Evolutionary conservation across 2,113 vertebrate genomes (phyloP).

Genomic region (Myxocyprinus asiaticus): DNA sequence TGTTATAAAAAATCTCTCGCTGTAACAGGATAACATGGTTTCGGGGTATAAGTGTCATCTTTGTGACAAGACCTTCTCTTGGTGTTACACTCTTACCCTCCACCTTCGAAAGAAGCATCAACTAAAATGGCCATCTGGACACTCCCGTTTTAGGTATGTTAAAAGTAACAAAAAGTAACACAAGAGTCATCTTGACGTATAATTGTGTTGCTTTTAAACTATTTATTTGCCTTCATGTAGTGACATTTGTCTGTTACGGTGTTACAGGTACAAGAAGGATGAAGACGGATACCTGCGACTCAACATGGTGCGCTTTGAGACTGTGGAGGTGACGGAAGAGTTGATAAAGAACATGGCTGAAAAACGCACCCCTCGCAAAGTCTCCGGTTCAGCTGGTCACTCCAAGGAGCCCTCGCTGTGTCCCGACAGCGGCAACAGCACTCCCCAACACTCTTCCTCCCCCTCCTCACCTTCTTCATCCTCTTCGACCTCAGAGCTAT

Average conservation of each 20-base stretch:
- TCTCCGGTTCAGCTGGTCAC: conserved; percentile 52
- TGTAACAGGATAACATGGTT: conserved; percentile 69
- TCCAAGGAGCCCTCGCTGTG: conserved; percentile 51
- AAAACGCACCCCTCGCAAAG: conserved; percentile 70
- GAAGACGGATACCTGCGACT: conserved; percentile 72
- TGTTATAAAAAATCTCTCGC: neutral
- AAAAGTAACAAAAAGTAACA: neutral
- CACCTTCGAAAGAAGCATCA: conserved; percentile 77
- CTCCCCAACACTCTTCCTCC: conserved; percentile 55
- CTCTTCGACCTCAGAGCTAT: conserved; percentile 62
- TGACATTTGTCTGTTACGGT: neutral
- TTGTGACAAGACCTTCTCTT: conserved; percentile 80
- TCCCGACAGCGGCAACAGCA: conserved; percentile 52
- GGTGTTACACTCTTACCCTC: conserved; percentile 77
- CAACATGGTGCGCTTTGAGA: conserved; percentile 78
- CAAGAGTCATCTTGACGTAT: neutral
- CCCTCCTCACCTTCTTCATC: conserved; percentile 50
- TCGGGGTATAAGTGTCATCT: conserved; percentile 78
- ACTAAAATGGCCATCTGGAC: conserved; percentile 79
- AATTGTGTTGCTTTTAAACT: neutral
- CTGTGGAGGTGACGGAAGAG: conserved; percentile 79
- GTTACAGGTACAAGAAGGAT: conserved; percentile 72
- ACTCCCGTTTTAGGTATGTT: conserved; percentile 75
- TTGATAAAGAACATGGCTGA: conserved; percentile 83
- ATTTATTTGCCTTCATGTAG: neutral